phyloP scores from a whole-genome alignment of 2,113 vertebrate genomes.

The Macaca fascicularis region DNA sequence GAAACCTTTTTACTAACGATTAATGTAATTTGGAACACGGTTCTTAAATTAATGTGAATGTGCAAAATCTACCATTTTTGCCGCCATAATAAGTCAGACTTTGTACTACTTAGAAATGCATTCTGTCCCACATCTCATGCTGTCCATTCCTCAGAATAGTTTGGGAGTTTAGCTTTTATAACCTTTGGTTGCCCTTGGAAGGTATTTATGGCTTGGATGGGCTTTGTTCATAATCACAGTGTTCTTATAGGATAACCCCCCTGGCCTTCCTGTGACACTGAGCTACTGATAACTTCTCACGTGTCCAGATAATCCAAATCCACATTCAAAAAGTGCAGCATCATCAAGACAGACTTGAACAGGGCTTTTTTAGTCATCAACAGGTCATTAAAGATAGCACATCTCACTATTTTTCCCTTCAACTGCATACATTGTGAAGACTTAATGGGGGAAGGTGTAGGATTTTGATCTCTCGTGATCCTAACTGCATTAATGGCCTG shows the following conservation, averaged over 20 bases:
- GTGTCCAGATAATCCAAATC: neutral
- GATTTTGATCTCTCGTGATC: conserved; percentile 32
- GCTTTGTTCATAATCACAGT: conserved; percentile 4
- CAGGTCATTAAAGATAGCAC: conserved; percentile 48
- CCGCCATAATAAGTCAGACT: neutral
- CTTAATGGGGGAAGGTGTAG: neutral
- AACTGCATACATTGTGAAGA: conserved; percentile 48
- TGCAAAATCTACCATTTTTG: neutral
- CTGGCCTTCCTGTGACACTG: neutral
- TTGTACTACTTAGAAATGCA: neutral
- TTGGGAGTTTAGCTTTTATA: neutral
- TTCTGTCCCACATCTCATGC: neutral
- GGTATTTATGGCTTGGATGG: neutral
- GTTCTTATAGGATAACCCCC: neutral
- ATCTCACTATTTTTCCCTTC: conserved; percentile 45
- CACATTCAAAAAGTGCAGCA: neutral
- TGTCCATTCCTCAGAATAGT: neutral
- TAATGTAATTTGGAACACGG: neutral
- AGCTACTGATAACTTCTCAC: neutral
- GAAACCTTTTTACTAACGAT: neutral
- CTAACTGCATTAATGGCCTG: neutral
- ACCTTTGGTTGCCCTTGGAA: neutral
- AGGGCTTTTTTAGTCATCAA: neutral
- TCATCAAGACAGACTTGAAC: neutral
- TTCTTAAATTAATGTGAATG: neutral